Evolutionary conservation across 2,113 vertebrate species (phyloP).

Genomic region (Entomyzon cyanotis): DNA sequence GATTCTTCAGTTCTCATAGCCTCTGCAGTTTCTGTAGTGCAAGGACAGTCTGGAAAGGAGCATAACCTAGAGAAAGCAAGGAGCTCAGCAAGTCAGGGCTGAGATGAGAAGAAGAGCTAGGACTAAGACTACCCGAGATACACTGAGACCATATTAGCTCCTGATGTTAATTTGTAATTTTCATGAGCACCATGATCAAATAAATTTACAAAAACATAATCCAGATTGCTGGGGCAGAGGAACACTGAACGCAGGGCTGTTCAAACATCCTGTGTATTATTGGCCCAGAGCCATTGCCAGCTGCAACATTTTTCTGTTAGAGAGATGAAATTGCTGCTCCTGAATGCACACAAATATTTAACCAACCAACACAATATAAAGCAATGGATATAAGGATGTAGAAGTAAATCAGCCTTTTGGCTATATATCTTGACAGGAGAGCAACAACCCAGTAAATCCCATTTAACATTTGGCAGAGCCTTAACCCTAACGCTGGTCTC

Average conservation of each 20-base stretch:
- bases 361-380: neutral
- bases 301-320: slow-evolving; percentile 32
- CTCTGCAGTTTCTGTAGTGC: neutral
- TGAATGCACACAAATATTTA: neutral
- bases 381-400: neutral
- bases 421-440: neutral
- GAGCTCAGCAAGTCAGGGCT: fast-evolving
- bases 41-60: neutral
- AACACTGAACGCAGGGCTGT: slow-evolving; percentile 29
- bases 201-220: slow-evolving; percentile 53
- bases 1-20: neutral
- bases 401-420: neutral
- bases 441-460: neutral
- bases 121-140: neutral
- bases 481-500: neutral
- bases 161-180: slow-evolving; percentile 25
- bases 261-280: slow-evolving; percentile 47
- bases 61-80: neutral
- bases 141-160: neutral
- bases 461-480: neutral
- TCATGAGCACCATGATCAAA: neutral
- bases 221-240: slow-evolving; percentile 47
- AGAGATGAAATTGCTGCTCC: slow-evolving; percentile 22
- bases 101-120: neutral
- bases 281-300: slow-evolving; percentile 58